phyloP scores from a whole-genome alignment of 2,888 invertebrate genomes.

The Lepidocyrtinus sp. region DNA sequence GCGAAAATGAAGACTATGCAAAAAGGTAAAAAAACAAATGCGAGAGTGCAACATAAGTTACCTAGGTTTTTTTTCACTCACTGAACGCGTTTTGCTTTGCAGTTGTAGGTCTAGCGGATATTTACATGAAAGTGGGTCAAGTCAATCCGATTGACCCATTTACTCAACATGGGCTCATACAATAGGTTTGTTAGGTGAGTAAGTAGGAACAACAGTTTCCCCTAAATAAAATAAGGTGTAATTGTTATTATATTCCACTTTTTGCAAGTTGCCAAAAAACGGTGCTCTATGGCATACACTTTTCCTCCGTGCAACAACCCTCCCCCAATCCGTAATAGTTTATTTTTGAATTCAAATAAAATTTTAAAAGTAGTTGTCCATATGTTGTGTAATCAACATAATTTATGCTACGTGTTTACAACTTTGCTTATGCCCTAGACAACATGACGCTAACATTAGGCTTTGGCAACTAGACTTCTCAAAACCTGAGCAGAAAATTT shows the following conservation, averaged over 20 bases:
- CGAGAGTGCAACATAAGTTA: background rate
- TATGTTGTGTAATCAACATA: background rate
- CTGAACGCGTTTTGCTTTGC: background rate
- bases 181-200: background rate
- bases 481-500: no score
- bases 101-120: constrained; percentile 36
- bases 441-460: background rate
- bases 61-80: background rate
- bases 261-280: background rate
- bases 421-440: background rate
- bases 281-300: no score
- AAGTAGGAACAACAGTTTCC: background rate
- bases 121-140: constrained; percentile 62
- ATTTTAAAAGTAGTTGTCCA: no score
- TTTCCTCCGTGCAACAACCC: no score
- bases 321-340: no score
- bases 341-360: no score
- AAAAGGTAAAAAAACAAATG: no score
- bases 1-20: background rate
- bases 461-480: no score
- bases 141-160: constrained; percentile 65
- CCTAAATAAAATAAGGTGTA: background rate
- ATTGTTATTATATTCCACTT: background rate
- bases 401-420: background rate
- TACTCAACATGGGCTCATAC: constrained; percentile 44